phyloP scores from a whole-genome alignment of 2,113 vertebrate genomes.

The Typhlomys cinereus region DNA sequence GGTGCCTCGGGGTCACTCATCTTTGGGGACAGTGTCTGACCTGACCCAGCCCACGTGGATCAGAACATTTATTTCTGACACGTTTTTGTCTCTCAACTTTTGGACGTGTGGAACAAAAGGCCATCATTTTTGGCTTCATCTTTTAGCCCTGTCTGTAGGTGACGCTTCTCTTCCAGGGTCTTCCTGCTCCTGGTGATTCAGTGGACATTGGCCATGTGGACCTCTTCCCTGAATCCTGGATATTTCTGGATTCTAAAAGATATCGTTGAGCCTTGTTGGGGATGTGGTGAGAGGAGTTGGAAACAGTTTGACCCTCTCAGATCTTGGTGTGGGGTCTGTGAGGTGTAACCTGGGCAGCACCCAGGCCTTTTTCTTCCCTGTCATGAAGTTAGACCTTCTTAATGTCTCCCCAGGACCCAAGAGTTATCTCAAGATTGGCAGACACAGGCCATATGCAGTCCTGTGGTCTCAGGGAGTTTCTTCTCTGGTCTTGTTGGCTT shows the following conservation, averaged over 20 bases:
- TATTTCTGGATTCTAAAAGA: background rate
- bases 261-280: background rate
- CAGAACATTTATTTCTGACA: too few relatives aligned
- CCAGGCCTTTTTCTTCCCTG: background rate
- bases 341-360: fast-evolving
- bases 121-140: too few relatives aligned
- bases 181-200: background rate
- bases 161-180: background rate
- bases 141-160: background rate
- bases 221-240: too few relatives aligned
- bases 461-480: too few relatives aligned
- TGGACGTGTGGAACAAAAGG: background rate
- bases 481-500: too few relatives aligned
- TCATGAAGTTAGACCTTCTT: background rate
- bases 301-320: background rate
- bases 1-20: background rate
- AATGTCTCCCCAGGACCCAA: background rate
- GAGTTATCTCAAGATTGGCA: background rate
- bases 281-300: background rate
- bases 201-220: background rate
- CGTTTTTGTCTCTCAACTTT: background rate
- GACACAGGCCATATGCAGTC: background rate
- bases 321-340: background rate
- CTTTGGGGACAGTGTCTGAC: background rate
- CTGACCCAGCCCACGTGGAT: background rate